Base-by-base conservation (phyloP, 2,888 invertebrate species). In the Abscondita cerata region DNA sequence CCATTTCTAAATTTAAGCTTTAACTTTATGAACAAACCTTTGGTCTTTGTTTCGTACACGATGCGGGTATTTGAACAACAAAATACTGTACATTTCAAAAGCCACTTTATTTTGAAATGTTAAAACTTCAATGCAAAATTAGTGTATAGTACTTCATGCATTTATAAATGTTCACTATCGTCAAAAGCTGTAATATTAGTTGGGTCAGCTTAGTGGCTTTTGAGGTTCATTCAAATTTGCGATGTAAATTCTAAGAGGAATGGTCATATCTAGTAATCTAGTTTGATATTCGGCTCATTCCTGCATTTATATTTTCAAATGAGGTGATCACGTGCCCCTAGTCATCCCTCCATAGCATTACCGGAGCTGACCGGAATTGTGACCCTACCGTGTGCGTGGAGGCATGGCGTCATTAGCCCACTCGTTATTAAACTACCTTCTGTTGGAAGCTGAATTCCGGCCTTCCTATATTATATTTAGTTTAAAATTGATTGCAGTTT, bases 361-460 rank as follows among this genome's bases (percentile, higher is more conserved):
- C 67, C 67, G 66, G 65, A 66, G 66, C 69, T 69, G 69, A 65
- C 69, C 67, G 67, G 69, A 69, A 69, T 69, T 66, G 69, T 57
- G 67, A 66, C 65, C 67, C 66, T 60, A 60, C 60, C 41, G 65
- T 62, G 64, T 59, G 59, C 64, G 65, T 62, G 68, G 68, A 68
- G 68, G 63, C 64, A 68, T 67, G 68, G 66, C 68, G 65, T 68
- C 68, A 68, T 68, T 68, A 68, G 64, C 61, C 62, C 56, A 59
- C 56, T 56, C 59, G 65, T 62, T 68, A 68, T 68, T 68, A 68
- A 62, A 64, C 67, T 54, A 59, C 63, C 61, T 58, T 67, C 55
- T 41, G 62, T 52, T 59, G 59, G 62, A 52, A 56, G 57, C 53
- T 57, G 62, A 62, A 64, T 64, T 64, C 59, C 67, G 52, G 59